A percentile compares a stretch with the other conserved stretches of the same genome.
Conservation (phyloP, 2,797 vertebrate species). For the Catostomus latipinnis region DNA sequence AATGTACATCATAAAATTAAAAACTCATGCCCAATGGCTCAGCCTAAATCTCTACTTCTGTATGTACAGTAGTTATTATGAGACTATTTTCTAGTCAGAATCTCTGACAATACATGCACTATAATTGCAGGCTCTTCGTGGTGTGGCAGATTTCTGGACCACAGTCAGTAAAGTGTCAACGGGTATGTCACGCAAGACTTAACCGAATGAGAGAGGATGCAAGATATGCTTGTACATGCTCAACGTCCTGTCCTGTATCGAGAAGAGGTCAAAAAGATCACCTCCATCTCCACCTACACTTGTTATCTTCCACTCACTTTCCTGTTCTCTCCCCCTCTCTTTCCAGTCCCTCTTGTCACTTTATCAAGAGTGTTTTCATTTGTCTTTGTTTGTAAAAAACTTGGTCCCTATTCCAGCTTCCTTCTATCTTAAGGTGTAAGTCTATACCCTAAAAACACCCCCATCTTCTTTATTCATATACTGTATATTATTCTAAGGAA, state of each 20-base stretch:
- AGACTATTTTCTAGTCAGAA: constrained; percentile 1
- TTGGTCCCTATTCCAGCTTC: too few relatives aligned
- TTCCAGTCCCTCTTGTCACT: constrained; percentile 3
- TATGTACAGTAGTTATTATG: constrained; percentile 1
- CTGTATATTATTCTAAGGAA: background rate
- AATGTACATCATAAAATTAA: constrained; percentile 30
- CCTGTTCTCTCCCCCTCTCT: constrained; percentile 5
- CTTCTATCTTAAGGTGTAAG: too few relatives aligned
- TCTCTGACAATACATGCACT: background rate
- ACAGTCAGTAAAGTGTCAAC: too few relatives aligned
- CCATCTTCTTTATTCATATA: background rate
- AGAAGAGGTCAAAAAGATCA: constrained; percentile 43
- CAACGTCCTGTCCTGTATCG: constrained; percentile 54
- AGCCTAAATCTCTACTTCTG: background rate
- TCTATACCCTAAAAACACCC: background rate
- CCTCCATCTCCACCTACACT: background rate
- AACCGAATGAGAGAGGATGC: constrained; percentile 61
- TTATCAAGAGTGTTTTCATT: background rate
- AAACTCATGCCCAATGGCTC: constrained; percentile 9
- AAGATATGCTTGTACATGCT: constrained; percentile 60
- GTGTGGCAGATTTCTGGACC: background rate
- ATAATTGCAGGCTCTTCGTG: background rate
- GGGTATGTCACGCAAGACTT: too few relatives aligned
- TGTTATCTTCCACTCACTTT: background rate
- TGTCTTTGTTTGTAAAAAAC: background rate